A percentile compares a stretch with the other conserved stretches of the same genome.
phyloP scores from a whole-genome alignment of 2,888 invertebrate species.

The Tetragonula carbonaria region DNA sequence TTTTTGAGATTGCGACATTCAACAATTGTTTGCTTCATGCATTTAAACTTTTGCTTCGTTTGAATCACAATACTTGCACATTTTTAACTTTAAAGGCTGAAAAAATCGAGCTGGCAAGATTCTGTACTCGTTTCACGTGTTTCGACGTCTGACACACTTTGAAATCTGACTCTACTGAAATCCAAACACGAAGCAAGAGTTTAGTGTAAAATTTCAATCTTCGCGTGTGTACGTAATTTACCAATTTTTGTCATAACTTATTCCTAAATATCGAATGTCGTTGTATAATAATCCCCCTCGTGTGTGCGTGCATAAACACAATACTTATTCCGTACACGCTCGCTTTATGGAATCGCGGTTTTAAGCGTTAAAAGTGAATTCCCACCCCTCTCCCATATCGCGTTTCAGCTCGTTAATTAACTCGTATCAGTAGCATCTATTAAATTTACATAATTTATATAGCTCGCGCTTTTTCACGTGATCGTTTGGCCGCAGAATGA shows the following conservation, averaged over 20 bases:
- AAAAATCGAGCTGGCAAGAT: not conserved
- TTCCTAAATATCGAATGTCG: not conserved
- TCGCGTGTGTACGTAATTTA: not conserved
- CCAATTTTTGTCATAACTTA: not conserved
- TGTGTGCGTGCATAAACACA: not conserved
- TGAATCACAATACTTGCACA: no score
- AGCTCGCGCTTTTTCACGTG: conserved; percentile 5
- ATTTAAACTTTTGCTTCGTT: no score
- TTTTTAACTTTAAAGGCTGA: no score
- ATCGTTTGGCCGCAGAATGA: not conserved
- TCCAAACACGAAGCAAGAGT: not conserved
- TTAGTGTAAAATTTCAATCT: not conserved
- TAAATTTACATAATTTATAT: conserved; percentile 24
- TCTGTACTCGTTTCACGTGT: not conserved
- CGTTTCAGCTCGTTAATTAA: conserved; percentile 12
- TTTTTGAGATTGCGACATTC: no score
- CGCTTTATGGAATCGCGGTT: not conserved
- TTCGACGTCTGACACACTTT: no score
- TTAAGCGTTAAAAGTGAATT: not conserved
- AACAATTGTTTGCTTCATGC: no score
- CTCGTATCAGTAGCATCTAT: not conserved
- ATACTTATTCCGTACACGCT: not conserved
- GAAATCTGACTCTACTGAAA: not conserved
- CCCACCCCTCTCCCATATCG: not conserved
- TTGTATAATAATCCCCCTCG: not conserved